A percentile compares a stretch with the other conserved stretches of the same genome.
Evolutionary conservation across 1,140 invertebrate genomes (phyloP).

Genomic region (Drosophila kanapiae): DNA sequence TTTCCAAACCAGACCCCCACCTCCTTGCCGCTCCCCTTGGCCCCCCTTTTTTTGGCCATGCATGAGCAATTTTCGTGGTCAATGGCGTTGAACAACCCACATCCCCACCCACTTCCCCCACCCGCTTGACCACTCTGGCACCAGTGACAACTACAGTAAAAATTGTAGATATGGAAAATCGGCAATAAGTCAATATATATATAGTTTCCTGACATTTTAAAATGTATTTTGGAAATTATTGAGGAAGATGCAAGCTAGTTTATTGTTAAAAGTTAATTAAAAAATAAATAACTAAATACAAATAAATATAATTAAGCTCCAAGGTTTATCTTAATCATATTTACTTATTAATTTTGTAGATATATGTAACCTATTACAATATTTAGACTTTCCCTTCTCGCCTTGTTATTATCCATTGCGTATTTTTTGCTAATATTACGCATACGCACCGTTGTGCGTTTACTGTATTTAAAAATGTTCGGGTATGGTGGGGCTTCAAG

Average conservation of each 20-base stretch:
- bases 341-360: too few species aligned
- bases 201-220: too few species aligned
- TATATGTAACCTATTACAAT: too few species aligned
- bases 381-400: too few species aligned
- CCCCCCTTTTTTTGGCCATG: constrained; percentile 44
- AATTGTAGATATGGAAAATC: background rate
- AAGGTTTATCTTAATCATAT: too few species aligned
- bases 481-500: background rate
- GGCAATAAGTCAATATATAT: too few species aligned
- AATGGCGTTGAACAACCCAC: constrained; percentile 65
- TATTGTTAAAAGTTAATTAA: too few species aligned
- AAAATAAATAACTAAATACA: too few species aligned
- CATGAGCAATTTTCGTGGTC: constrained; percentile 69
- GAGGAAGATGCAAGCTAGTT: too few species aligned
- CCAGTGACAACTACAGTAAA: constrained; percentile 30
- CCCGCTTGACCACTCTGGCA: constrained; percentile 39
- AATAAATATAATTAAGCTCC: too few species aligned
- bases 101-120: constrained; percentile 21
- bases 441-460: constrained; percentile 6
- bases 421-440: background rate
- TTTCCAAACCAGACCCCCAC: background rate
- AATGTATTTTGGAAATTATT: too few species aligned
- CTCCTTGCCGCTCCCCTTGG: background rate
- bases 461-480: constrained; percentile 6
- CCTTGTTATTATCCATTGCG: too few species aligned